Evolutionary conservation across 2,888 invertebrate species (phyloP).

Genomic region (Epinotia nisella): DNA sequence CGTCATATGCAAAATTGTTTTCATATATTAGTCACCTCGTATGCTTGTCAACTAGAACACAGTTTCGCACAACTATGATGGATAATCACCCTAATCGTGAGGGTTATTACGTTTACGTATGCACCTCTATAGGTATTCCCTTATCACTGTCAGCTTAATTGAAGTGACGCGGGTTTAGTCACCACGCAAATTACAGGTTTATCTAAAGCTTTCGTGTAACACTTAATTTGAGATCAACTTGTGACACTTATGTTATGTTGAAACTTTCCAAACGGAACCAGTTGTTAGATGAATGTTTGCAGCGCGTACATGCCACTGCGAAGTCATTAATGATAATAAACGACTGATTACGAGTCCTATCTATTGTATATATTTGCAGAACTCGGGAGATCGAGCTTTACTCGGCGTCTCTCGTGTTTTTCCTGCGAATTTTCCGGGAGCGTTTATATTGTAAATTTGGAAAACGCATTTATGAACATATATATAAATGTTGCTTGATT

Average conservation of each 20-base stretch:
- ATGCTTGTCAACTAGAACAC: too few species aligned
- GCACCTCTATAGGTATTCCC: not conserved
- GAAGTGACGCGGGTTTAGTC: not conserved
- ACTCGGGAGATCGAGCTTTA: too few species aligned
- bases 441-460: too few species aligned
- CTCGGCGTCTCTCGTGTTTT: too few species aligned
- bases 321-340: not conserved
- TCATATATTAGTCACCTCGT: too few species aligned
- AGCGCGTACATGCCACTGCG: too few species aligned
- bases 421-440: too few species aligned
- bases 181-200: conserved; percentile 31
- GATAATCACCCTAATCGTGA: not conserved
- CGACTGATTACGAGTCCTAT: not conserved
- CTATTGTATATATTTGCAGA: too few species aligned
- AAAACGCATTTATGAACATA: too few species aligned
- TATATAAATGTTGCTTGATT: too few species aligned
- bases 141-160: conserved; percentile 36
- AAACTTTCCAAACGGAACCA: not conserved
- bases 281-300: not conserved
- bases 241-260: not conserved
- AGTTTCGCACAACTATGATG: not conserved
- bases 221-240: conserved; percentile 7
- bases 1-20: too few species aligned
- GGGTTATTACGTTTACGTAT: not conserved
- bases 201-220: conserved; percentile 30